Percentiles rank a stretch among this genome's conserved stretches.
phyloP scores from a whole-genome alignment of 92 coral and sea anemone species.

The Epizoanthus scotinus region DNA sequence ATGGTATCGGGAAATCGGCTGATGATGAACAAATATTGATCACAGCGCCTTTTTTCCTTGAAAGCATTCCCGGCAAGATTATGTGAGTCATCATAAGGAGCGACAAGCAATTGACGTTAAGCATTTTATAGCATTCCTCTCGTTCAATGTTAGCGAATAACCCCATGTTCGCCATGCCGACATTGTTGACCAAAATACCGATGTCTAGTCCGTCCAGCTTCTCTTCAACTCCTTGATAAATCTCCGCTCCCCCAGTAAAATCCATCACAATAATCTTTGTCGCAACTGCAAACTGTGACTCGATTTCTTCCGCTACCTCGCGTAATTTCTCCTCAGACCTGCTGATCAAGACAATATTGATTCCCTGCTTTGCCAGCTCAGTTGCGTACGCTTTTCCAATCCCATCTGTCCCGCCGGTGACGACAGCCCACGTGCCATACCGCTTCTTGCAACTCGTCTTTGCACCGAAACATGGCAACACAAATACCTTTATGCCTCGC shows the following conservation, averaged over 20 bases:
- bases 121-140: constrained; percentile 63
- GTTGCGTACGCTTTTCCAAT: constrained; percentile 83
- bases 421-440: constrained; percentile 46
- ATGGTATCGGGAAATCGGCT: constrained; percentile 58
- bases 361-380: constrained; percentile 81
- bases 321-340: constrained; percentile 77
- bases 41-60: constrained; percentile 74
- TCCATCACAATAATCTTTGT: constrained; percentile 79
- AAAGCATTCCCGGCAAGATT: constrained; percentile 73
- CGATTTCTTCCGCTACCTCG: constrained; percentile 68
- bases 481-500: constrained; percentile 60
- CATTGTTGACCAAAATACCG: constrained; percentile 84
- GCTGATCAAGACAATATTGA: constrained; percentile 84
- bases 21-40: constrained; percentile 72
- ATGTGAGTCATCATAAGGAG: constrained; percentile 78
- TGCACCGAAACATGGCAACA: constrained; percentile 62
- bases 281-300: constrained; percentile 53
- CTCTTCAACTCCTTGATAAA: constrained; percentile 68
- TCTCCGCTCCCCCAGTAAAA: constrained; percentile 74
- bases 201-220: constrained; percentile 80
- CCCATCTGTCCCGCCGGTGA: constrained; percentile 91
- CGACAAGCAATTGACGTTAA: constrained; percentile 72
- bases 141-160: constrained; percentile 65
- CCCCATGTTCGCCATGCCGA: constrained; percentile 66
- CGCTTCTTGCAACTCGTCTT: constrained; percentile 50